Base-by-base conservation (phyloP, 2,797 vertebrate species). In the Poeciliopsis turneri region DNA sequence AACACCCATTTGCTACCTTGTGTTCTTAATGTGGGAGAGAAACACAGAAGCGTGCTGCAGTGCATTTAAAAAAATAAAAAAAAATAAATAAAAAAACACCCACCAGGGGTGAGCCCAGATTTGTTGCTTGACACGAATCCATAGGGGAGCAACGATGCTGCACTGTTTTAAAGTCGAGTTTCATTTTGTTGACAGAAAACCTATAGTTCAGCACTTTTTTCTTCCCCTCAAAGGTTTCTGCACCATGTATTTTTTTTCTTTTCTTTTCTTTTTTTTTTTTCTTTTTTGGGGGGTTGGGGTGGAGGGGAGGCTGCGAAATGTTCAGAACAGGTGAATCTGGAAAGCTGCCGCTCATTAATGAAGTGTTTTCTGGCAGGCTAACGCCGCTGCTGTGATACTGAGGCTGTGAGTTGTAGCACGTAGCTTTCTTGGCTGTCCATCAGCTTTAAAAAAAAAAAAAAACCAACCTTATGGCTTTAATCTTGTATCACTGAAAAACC, bases 141-240 rank as follows among this genome's bases (percentile, higher is more conserved):
- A 45, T 28, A 46, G 39, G n/a, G 16, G 41, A 18, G 13, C 68
- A 28, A 16, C 25, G 7, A 70, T 28, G 41, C 43, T 28, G 25
- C 6, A 46, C 41, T 70, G 2, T 45, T n/a, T 43, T 28, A 28
- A 70, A 70, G 25, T 2, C 6, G 41, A 25, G 16, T 46, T 70
- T 70, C 4, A 70, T 70, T 70, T 70, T 45, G 41, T 46, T 45
- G 41, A 45, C 68, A 70, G 68, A 70, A n/a, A 70, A 45, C 39
- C 41, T n/a, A 25, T 45, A 0, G 5, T 45, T 15, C 68, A 70
- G 68, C 4, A 69, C 39, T 11, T 70, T 43, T 69, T n/a, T 69
- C 36, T 51, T 3, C 5, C 2, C 5, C 25, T 45, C 41, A 70
- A n/a, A 28, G 41, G 68, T n/a, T 70, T 69, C 41, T 69, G 11